A percentile compares a stretch with the other conserved stretches of the same genome.
phyloP scores from a whole-genome alignment of 2,888 invertebrate species.

The Dryobota labecula region DNA sequence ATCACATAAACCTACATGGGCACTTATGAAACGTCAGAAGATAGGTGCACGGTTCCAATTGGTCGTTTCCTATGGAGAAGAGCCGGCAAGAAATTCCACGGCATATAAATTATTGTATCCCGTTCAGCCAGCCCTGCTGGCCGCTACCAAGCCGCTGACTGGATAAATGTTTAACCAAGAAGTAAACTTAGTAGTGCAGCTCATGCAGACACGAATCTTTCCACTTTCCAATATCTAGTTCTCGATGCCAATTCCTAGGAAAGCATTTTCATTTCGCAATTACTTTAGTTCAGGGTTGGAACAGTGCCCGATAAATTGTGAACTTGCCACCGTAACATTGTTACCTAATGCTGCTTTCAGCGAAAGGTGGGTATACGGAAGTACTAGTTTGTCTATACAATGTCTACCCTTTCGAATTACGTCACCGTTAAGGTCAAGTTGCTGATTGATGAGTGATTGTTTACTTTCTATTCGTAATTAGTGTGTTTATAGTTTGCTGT shows the following conservation, averaged over 20 bases:
- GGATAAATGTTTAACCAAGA: background rate
- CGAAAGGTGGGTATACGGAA: slow-evolving; percentile 22
- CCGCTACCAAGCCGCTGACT: background rate
- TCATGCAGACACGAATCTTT: background rate
- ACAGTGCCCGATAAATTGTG: slow-evolving; percentile 19
- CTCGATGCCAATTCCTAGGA: slow-evolving; percentile 6
- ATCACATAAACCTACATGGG: no score
- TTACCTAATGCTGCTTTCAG: slow-evolving; percentile 35
- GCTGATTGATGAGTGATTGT: slow-evolving; percentile 20
- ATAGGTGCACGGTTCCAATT: no score
- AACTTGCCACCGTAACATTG: slow-evolving; percentile 26
- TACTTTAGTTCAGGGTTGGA: slow-evolving; percentile 27
- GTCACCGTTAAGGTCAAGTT: slow-evolving; percentile 39
- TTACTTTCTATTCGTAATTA: slow-evolving; percentile 18
- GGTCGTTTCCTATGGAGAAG: no score
- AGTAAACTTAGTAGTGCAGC: background rate
- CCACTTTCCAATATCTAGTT: slow-evolving; percentile 26
- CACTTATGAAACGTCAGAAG: no score
- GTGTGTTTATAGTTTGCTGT: background rate
- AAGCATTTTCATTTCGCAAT: slow-evolving; percentile 32
- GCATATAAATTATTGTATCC: background rate
- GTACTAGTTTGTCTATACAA: slow-evolving; percentile 20
- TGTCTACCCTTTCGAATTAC: slow-evolving; percentile 46
- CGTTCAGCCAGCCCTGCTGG: background rate
- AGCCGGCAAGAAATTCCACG: no score